Conservation (phyloP, 1,140 invertebrate genomes). For the Chironomus striatipennis region DNA sequence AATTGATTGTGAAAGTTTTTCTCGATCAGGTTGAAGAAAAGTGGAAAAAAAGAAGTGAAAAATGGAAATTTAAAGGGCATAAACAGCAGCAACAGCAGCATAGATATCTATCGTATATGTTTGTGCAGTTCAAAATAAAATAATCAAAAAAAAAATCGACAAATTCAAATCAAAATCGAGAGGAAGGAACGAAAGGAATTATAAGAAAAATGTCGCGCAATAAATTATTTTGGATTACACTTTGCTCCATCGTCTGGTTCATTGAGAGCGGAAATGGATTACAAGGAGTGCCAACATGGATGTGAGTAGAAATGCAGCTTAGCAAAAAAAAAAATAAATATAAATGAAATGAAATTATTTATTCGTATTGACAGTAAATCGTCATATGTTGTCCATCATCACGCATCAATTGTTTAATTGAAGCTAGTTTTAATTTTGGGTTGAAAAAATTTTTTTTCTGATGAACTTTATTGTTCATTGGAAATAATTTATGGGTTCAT, state of each 20-base stretch:
- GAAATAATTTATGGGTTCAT: too few species aligned
- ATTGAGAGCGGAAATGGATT: conserved; percentile 30
- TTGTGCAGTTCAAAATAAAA: background rate
- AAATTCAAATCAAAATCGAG: background rate
- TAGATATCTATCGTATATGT: background rate
- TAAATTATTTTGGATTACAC: conserved; percentile 27
- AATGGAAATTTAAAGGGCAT: too few species aligned
- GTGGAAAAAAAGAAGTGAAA: too few species aligned
- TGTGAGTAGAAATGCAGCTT: conserved; percentile 32
- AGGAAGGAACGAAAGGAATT: background rate
- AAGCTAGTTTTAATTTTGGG: too few species aligned
- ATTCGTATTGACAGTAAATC: too few species aligned
- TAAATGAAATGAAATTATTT: background rate
- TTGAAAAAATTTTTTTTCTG: too few species aligned
- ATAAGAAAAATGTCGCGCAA: conserved; percentile 12
- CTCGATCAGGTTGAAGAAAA: too few species aligned
- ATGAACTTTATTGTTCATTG: too few species aligned
- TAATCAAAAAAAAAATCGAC: background rate
- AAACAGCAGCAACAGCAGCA: too few species aligned
- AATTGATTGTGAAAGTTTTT: too few species aligned
- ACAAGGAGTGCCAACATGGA: conserved; percentile 38
- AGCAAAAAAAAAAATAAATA: background rate
- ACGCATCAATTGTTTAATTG: too few species aligned
- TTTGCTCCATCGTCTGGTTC: conserved; percentile 30
- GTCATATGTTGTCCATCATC: too few species aligned